Conservation (phyloP, 2,113 vertebrate genomes). For the Pterophyllum scalare region DNA sequence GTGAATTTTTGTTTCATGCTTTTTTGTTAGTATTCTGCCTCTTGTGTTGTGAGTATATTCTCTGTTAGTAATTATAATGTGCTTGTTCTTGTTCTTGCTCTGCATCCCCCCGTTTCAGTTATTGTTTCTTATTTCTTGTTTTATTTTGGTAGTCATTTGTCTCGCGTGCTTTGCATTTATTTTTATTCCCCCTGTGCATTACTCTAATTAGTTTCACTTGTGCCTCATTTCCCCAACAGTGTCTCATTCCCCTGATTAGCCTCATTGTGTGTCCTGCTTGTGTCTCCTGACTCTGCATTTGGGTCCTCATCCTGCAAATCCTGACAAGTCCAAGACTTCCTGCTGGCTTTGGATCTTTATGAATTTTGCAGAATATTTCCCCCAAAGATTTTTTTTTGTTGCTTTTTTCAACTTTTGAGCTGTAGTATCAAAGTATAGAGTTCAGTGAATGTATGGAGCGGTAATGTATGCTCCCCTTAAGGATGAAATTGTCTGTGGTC, state of each 20-base stretch:
- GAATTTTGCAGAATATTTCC: background rate
- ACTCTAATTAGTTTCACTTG: background rate
- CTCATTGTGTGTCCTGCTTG: background rate
- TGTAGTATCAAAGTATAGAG: background rate
- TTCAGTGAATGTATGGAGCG: too few species aligned
- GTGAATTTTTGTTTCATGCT: background rate
- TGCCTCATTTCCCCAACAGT: background rate
- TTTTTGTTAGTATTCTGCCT: background rate
- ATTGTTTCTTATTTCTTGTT: too few species aligned
- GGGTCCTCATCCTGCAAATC: background rate
- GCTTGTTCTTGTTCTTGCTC: background rate
- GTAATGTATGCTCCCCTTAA: background rate
- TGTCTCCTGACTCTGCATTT: background rate
- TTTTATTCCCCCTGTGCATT: background rate
- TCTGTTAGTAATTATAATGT: background rate
- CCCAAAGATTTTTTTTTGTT: background rate
- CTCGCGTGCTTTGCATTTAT: background rate
- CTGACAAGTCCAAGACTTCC: background rate
- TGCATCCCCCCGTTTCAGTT: background rate
- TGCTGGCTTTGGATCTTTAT: background rate
- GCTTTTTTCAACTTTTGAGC: background rate
- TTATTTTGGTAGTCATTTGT: background rate
- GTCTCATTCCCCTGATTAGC: background rate
- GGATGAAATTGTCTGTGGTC: background rate
- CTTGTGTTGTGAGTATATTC: background rate